Evolutionary conservation across 2,797 vertebrate species (phyloP).

Genomic region (Peromyscus melanophrys): DNA sequence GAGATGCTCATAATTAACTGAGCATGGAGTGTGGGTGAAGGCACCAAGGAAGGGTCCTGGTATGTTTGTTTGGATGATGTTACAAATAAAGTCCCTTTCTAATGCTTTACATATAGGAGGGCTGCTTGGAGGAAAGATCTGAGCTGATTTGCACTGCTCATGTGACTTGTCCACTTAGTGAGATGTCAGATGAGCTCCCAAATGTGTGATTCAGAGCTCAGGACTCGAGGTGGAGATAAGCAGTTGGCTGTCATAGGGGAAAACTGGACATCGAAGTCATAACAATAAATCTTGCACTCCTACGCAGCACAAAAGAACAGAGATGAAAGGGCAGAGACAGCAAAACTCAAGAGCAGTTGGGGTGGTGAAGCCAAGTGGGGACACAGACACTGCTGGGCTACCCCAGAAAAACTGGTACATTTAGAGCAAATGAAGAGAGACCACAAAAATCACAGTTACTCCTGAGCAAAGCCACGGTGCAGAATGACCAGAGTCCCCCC

Average conservation of each 20-base stretch:
- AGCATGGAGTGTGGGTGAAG: neutral
- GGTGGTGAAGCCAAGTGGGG: neutral
- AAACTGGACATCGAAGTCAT: neutral
- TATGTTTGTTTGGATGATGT: neutral
- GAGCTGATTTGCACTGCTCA: neutral
- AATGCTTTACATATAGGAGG: neutral
- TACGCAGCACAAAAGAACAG: neutral
- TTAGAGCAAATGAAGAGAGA: neutral
- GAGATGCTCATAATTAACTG: neutral
- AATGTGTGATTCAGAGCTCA: neutral
- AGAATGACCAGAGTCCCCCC: neutral
- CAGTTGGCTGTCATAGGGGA: neutral
- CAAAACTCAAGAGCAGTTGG: neutral
- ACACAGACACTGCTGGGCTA: neutral
- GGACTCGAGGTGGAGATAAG: neutral
- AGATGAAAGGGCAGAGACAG: neutral
- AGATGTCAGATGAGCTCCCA: neutral
- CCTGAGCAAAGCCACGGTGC: neutral
- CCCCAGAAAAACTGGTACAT: neutral
- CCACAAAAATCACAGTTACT: neutral
- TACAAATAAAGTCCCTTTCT: neutral
- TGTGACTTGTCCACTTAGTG: neutral
- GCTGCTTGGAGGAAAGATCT: neutral
- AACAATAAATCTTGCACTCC: neutral
- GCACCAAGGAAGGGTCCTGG: fast-evolving